Percentiles rank a stretch among this genome's conserved stretches.
These are phyloP conservation scores for Panzeria rudis DNA, from an alignment of 2,888 invertebrate species.

Conservation along the genomic window DNA sequence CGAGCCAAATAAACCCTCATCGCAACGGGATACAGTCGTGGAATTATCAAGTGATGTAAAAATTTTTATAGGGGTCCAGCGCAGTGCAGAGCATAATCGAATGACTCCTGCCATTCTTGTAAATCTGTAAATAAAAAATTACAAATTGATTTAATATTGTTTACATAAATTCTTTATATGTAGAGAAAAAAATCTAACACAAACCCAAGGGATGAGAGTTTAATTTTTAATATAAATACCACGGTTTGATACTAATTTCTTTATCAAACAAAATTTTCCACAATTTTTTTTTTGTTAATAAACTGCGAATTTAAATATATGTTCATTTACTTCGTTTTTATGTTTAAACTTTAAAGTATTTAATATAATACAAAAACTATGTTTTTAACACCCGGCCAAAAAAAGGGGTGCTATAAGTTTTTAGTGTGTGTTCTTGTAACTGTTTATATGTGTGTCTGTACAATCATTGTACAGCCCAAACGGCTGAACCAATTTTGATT, in stretches of 20 bases:
- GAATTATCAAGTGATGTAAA: constrained; percentile 46
- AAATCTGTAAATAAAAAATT: constrained; percentile 44
- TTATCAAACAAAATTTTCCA: constrained; percentile 47
- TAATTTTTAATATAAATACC: constrained; percentile 53
- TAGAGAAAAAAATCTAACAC: not conserved
- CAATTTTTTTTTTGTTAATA: constrained; percentile 30
- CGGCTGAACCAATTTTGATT: too few species aligned
- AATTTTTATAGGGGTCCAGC: not conserved
- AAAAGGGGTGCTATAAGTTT: too few species aligned
- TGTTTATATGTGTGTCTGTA: too few species aligned
- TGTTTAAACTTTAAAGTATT: not conserved
- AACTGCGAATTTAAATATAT: constrained; percentile 7
- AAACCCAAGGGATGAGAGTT: constrained; percentile 22
- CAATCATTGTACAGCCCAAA: too few species aligned
- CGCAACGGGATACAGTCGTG: constrained; percentile 56
- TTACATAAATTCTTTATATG: constrained; percentile 38
- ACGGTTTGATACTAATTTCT: constrained; percentile 55
- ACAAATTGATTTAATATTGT: constrained; percentile 65
- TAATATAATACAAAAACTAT: not conserved
- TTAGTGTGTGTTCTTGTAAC: too few species aligned
- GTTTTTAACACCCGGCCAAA: too few species aligned
- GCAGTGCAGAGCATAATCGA: not conserved
- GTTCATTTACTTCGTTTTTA: not conserved
- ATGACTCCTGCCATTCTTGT: constrained; percentile 10
- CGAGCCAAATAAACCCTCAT: constrained; percentile 40